Base-by-base conservation (phyloP, 2,797 vertebrate genomes). In the Anas acuta region DNA sequence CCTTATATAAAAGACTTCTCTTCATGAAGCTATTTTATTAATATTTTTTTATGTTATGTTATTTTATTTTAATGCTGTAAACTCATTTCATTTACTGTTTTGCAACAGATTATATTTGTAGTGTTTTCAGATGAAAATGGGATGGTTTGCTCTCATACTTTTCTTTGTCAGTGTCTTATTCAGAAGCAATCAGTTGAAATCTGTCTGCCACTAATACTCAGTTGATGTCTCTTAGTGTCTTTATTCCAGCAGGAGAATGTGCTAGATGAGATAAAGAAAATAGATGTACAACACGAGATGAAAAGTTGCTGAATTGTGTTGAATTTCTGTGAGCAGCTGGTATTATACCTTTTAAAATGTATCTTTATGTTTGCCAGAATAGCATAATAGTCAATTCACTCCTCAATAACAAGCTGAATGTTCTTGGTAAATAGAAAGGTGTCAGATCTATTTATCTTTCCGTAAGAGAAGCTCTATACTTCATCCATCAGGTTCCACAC, bases 121-220 rank as follows among this genome's bases (percentile, higher is more conserved):
- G 26, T 41, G 86, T 87, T 94, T 94, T 92, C 95, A 90, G 53
- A 64, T 66, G 41, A 73, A 86, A 58, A 54, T 70, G 53, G 19
- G 35, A 35, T 35, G 35, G 35, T 78, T 96, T 93, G 76, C 30
- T 87, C 73, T 90, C 41, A 82, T 87, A 69, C 74, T 80, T 80
- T 67, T 90, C 80, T 61, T 86, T 93, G 82, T 84, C 92, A 89
- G 26, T 47, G 37, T 70, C 89, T 90, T 84, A 80, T 69, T 70
- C 84, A 95, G 87, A 92, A 96, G 18, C 83, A 94, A 43, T 30
- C 15, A 81, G 75, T 92, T 93, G 85, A 97, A 90, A 87, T 92
- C 86, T 96, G 84, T 62, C 66, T 93, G 89, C 43, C 62, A 71
- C 82, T 95, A 95, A 95, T 73, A 87, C 92, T 96, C 84, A 87